Conservation (phyloP, 2,888 invertebrate species). For the Drosophila putrida region DNA sequence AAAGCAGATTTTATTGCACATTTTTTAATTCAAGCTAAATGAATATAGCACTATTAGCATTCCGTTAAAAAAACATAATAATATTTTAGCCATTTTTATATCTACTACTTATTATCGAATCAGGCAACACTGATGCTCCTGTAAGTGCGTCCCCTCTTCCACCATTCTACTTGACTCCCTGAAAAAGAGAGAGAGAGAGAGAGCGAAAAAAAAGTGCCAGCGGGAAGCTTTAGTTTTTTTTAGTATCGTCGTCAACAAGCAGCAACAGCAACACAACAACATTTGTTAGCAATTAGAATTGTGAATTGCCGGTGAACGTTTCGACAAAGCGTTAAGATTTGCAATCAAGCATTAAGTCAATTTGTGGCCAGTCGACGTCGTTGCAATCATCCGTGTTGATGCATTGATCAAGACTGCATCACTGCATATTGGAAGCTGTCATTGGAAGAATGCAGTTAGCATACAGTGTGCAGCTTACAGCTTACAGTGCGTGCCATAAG, state of each 20-base stretch:
- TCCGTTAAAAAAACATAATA: too few species aligned
- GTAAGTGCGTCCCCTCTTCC: slow-evolving; percentile 6
- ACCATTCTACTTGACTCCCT: not conserved
- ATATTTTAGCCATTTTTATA: too few species aligned
- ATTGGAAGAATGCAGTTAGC: slow-evolving; percentile 16
- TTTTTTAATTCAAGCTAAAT: too few species aligned
- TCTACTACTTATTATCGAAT: too few species aligned
- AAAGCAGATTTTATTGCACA: too few species aligned
- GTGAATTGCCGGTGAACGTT: slow-evolving; percentile 61
- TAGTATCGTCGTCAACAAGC: slow-evolving; percentile 55
- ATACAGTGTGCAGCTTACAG: too few species aligned
- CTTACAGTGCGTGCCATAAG: slow-evolving; percentile 39
- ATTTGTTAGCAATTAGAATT: slow-evolving; percentile 78
- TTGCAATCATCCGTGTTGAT: slow-evolving; percentile 54
- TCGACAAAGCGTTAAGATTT: slow-evolving; percentile 79
- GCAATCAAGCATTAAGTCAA: slow-evolving; percentile 79
- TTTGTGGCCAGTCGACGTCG: slow-evolving; percentile 58
- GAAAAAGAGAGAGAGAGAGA: not conserved
- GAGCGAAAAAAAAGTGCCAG: slow-evolving; percentile 13
- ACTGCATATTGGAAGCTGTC: slow-evolving; percentile 41
- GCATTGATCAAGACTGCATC: slow-evolving; percentile 25
- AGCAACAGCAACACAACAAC: slow-evolving; percentile 37
- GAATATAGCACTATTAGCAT: too few species aligned
- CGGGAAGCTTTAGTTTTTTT: slow-evolving; percentile 40
- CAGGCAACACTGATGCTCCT: slow-evolving; percentile 5